A percentile compares a stretch with the other conserved stretches of the same genome.
These are phyloP conservation scores for Helobdella robusta DNA, from an alignment of 2,888 invertebrate species.

Conservation along the genomic window DNA sequence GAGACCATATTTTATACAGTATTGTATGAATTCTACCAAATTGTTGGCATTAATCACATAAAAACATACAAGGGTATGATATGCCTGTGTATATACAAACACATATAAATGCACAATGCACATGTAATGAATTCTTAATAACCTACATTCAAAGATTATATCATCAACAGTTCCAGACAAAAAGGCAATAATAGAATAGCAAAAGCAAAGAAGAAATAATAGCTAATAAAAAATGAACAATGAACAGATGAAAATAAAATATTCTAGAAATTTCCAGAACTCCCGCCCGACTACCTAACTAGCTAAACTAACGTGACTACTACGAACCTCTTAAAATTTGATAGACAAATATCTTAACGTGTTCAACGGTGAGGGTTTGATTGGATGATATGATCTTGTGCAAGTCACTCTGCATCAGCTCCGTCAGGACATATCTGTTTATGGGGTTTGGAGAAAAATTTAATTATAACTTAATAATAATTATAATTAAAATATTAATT, in stretches of 20 bases:
- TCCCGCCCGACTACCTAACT: background rate
- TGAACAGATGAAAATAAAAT: no score
- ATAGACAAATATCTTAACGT: conserved; percentile 99
- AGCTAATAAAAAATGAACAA: background rate
- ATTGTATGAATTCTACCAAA: no score
- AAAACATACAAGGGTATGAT: no score
- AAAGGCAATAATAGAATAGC: conserved; percentile 1
- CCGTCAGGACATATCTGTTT: conserved; percentile 92
- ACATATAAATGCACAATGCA: no score
- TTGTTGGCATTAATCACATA: no score
- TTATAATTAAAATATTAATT: background rate
- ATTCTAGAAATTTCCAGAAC: background rate
- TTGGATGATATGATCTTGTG: conserved; percentile 99
- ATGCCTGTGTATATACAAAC: no score
- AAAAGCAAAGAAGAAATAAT: background rate
- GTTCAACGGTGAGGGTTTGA: conserved; percentile 94
- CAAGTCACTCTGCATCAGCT: conserved; percentile 96
- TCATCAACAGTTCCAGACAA: no score
- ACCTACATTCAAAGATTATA: no score
- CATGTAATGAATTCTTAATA: no score
- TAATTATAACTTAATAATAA: background rate
- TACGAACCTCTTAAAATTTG: conserved; percentile 88
- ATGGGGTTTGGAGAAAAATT: no score
- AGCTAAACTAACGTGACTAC: background rate
- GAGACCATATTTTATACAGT: no score